phyloP scores from a whole-genome alignment of 2,888 invertebrate genomes.

The Synergus japonicus region DNA sequence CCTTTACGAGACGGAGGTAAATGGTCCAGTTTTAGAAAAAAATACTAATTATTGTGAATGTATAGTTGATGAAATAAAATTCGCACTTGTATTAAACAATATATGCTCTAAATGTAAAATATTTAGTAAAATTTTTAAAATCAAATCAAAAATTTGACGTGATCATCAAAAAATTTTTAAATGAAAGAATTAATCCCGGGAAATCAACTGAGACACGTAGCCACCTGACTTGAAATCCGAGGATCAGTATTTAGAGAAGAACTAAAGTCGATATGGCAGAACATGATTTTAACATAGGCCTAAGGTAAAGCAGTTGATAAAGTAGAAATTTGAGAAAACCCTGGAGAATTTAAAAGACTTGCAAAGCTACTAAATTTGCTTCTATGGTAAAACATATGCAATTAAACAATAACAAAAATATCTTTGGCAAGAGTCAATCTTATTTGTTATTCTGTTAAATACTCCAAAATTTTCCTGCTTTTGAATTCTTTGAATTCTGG shows the following conservation, averaged over 20 bases:
- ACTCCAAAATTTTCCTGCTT: too few species aligned
- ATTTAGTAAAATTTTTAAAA: neutral
- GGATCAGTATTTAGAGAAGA: neutral
- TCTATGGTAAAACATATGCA: neutral
- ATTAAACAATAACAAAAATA: too few species aligned
- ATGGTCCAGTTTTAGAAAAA: too few species aligned
- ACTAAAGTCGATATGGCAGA: neutral
- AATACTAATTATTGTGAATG: too few species aligned
- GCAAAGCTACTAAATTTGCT: too few species aligned
- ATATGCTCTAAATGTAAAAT: too few species aligned
- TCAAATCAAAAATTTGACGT: neutral
- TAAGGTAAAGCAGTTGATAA: slow-evolving; percentile 23
- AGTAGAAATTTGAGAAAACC: neutral
- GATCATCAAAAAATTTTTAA: neutral
- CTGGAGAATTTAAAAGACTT: neutral
- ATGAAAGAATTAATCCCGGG: neutral
- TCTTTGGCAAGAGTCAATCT: too few species aligned
- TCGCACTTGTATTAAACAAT: too few species aligned
- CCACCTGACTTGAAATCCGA: neutral
- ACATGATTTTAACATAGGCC: neutral
- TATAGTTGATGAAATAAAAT: too few species aligned
- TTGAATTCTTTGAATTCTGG: too few species aligned
- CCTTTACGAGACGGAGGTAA: too few species aligned
- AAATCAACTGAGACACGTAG: neutral
- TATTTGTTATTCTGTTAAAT: too few species aligned